Evolutionary conservation across 2,888 invertebrate genomes (phyloP).

Genomic region (Hydriomena furcata): DNA sequence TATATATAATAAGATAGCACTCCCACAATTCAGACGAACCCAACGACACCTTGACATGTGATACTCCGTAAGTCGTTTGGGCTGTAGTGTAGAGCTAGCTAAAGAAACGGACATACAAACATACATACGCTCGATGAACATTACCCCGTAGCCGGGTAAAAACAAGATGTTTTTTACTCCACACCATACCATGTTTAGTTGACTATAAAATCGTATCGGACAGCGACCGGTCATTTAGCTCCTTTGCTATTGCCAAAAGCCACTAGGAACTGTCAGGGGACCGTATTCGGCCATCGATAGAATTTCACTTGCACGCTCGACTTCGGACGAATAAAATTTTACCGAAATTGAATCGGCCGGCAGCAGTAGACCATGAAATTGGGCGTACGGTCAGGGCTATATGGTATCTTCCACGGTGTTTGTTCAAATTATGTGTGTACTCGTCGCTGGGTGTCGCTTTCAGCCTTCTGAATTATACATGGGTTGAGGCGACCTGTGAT

Average conservation of each 20-base stretch:
- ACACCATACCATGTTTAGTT: conserved; percentile 27
- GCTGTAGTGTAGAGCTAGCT: too few relatives aligned
- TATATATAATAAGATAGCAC: too few relatives aligned
- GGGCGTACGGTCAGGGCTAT: conserved; percentile 61
- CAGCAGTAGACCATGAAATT: conserved; percentile 78
- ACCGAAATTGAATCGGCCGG: conserved; percentile 80
- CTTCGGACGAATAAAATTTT: conserved; percentile 78
- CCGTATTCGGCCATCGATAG: conserved; percentile 65
- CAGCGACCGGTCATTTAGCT: conserved; percentile 42
- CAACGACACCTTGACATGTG: too few relatives aligned
- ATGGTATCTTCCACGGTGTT: conserved; percentile 66
- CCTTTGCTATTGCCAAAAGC: conserved; percentile 52
- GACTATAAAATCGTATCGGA: conserved; percentile 32
- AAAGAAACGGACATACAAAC: too few relatives aligned
- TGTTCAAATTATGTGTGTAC: conserved; percentile 63
- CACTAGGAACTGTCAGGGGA: conserved; percentile 57
- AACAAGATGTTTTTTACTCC: conserved; percentile 18
- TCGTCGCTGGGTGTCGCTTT: conserved; percentile 66
- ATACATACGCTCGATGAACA: too few relatives aligned
- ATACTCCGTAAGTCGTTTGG: too few relatives aligned
- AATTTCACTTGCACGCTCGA: conserved; percentile 71
- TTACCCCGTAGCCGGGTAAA: too few relatives aligned
- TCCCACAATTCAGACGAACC: too few relatives aligned
- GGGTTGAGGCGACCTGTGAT: conserved; percentile 69
- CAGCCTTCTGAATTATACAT: conserved; percentile 77